Percentiles rank a stretch among this genome's conserved stretches.
phyloP scores from a whole-genome alignment of 1,140 invertebrate genomes.

The Drosophila kohkoa region DNA sequence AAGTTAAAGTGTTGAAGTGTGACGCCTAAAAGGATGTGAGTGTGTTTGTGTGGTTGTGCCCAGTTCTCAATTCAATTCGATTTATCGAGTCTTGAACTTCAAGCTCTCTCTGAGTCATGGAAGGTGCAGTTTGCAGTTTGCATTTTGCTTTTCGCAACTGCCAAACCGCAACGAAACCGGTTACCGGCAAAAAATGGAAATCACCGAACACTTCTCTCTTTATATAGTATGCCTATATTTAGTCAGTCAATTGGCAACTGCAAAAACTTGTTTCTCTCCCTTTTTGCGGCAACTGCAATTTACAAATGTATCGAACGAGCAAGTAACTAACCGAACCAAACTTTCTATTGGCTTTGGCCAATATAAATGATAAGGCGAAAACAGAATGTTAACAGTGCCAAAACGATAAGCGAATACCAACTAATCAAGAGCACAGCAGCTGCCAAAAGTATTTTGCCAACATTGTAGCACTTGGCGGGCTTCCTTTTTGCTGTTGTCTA shows the following conservation, averaged over 20 bases:
- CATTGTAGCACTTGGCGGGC: constrained; percentile 42
- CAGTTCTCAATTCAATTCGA: constrained; percentile 5
- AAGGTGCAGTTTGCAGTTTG: constrained; percentile 56
- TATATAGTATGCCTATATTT: constrained; percentile 17
- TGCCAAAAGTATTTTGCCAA: constrained; percentile 28
- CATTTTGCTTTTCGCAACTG: constrained; percentile 39
- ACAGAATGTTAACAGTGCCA: constrained; percentile 25
- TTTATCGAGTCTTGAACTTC: not conserved
- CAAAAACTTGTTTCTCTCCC: constrained; percentile 63
- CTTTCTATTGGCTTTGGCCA: constrained; percentile 4
- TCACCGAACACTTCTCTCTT: constrained; percentile 8
- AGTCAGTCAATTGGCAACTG: constrained; percentile 3
- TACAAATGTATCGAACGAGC: constrained; percentile 4
- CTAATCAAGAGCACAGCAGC: not conserved
- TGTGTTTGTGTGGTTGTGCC: constrained; percentile 1
- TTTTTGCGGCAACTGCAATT: constrained; percentile 20
- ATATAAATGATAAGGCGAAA: constrained; percentile 8
- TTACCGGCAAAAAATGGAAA: constrained; percentile 64
- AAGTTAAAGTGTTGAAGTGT: constrained; percentile 29
- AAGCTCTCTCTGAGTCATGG: constrained; percentile 46
- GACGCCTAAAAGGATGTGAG: constrained; percentile 25
- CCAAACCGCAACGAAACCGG: constrained; percentile 64
- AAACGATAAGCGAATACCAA: constrained; percentile 15
- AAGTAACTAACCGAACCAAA: not conserved
- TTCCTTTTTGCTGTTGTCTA: constrained; percentile 41